phyloP scores from a whole-genome alignment of 1,140 invertebrate species.

The Megathymus violae region DNA sequence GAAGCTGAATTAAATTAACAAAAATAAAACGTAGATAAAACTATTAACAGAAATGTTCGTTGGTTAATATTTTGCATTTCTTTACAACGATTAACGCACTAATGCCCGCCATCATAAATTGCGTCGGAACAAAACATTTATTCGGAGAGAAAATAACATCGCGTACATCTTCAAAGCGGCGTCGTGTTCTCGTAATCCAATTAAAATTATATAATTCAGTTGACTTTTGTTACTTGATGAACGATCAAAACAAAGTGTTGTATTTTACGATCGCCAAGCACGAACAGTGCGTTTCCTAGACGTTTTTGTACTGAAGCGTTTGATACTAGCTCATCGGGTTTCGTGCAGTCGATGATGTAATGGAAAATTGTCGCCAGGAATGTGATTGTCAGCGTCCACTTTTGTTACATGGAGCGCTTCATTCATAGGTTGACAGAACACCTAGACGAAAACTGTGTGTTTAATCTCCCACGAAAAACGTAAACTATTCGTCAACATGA shows the following conservation, averaged over 20 bases:
- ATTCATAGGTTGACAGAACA: too few relatives aligned
- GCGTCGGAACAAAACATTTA: slow-evolving; percentile 48
- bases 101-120: slow-evolving; percentile 22
- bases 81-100: slow-evolving; percentile 28
- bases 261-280: slow-evolving; percentile 45
- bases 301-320: neutral
- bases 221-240: slow-evolving; percentile 37
- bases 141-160: slow-evolving; percentile 13
- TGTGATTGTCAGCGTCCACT: too few relatives aligned
- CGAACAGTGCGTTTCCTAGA: slow-evolving; percentile 32
- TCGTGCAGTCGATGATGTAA: too few relatives aligned
- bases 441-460: too few relatives aligned
- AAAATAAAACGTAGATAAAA: too few relatives aligned
- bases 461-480: too few relatives aligned
- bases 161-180: slow-evolving; percentile 6
- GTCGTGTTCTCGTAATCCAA: slow-evolving; percentile 48
- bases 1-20: too few relatives aligned
- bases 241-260: slow-evolving; percentile 51
- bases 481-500: too few relatives aligned
- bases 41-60: too few relatives aligned
- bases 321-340: neutral
- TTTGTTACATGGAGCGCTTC: too few relatives aligned
- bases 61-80: too few relatives aligned
- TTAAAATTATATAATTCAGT: slow-evolving; percentile 69
- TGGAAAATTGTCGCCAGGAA: too few relatives aligned